Evolutionary conservation across 1,140 invertebrate genomes (phyloP).

Genomic region (Drosophila cardini): DNA sequence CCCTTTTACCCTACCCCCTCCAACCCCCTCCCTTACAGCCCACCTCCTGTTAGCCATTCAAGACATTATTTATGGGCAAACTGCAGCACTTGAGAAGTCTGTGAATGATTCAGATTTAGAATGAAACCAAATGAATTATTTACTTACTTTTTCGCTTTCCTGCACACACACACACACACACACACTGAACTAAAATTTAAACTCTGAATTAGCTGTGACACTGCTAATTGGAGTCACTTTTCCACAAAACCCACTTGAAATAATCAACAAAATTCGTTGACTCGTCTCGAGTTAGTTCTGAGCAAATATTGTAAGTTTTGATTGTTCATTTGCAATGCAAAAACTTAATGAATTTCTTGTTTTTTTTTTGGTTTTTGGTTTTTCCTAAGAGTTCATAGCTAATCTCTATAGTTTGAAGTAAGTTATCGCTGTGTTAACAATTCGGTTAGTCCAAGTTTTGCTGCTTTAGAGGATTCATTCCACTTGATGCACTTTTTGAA

Average conservation of each 20-base stretch:
- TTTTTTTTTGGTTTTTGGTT: background rate
- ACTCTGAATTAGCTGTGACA: background rate
- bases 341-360: slow-evolving; percentile 47
- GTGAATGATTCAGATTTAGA: slow-evolving; percentile 9
- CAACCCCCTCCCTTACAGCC: background rate
- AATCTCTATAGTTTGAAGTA: background rate
- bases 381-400: background rate
- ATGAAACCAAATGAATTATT: slow-evolving; percentile 7
- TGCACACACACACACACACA: slow-evolving; percentile 12
- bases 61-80: slow-evolving; percentile 56
- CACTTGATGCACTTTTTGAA: background rate
- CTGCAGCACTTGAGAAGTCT: slow-evolving; percentile 6
- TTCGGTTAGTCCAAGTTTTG: background rate
- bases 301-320: slow-evolving; percentile 11
- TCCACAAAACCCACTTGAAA: slow-evolving; percentile 39
- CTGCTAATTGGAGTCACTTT: slow-evolving; percentile 54
- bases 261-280: slow-evolving; percentile 50
- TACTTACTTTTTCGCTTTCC: slow-evolving; percentile 1
- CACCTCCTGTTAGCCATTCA: slow-evolving; percentile 19
- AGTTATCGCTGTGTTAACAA: background rate
- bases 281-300: slow-evolving; percentile 19
- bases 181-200: slow-evolving; percentile 34
- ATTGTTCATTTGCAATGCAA: slow-evolving; percentile 61
- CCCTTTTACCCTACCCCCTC: background rate
- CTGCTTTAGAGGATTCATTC: background rate